A percentile compares a stretch with the other conserved stretches of the same genome.
These are phyloP conservation scores for Pseudococcus viburni DNA, from an alignment of 2,888 invertebrate genomes.

Conservation along the genomic window DNA sequence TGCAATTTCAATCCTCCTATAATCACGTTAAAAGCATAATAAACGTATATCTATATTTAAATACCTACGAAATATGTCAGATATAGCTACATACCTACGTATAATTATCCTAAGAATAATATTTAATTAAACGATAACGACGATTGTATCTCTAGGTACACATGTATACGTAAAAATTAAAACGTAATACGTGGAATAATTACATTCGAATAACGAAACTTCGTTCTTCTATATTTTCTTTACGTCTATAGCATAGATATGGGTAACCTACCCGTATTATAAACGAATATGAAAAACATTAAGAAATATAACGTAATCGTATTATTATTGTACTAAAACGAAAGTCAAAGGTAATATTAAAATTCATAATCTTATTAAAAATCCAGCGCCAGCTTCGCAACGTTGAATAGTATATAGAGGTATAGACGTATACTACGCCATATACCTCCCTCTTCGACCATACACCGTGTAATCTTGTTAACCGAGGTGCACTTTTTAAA, in stretches of 20 bases:
- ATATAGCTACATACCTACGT: neutral
- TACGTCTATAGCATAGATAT: neutral
- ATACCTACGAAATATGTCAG: neutral
- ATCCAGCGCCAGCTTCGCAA: neutral
- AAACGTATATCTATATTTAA: neutral
- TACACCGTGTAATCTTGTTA: constrained; percentile 18
- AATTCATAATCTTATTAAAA: constrained; percentile 33
- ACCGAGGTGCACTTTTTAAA: constrained; percentile 8
- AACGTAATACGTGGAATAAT: constrained; percentile 44
- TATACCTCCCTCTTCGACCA: neutral
- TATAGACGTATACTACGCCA: neutral
- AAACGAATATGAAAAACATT: neutral
- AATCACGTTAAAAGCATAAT: constrained; percentile 15
- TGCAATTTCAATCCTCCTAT: neutral
- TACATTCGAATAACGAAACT: constrained; percentile 17
- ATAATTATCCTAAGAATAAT: constrained; percentile 29
- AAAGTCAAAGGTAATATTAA: neutral
- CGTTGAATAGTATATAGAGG: neutral
- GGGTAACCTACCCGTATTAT: neutral
- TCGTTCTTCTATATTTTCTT: neutral
- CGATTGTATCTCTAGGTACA: neutral
- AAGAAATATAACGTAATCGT: constrained; percentile 22
- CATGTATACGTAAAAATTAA: constrained; percentile 21
- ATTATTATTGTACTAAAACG: neutral
- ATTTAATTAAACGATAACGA: constrained; percentile 47